Evolutionary conservation across 2,888 invertebrate species (phyloP).

Genomic region (Orchesella flavescens): DNA sequence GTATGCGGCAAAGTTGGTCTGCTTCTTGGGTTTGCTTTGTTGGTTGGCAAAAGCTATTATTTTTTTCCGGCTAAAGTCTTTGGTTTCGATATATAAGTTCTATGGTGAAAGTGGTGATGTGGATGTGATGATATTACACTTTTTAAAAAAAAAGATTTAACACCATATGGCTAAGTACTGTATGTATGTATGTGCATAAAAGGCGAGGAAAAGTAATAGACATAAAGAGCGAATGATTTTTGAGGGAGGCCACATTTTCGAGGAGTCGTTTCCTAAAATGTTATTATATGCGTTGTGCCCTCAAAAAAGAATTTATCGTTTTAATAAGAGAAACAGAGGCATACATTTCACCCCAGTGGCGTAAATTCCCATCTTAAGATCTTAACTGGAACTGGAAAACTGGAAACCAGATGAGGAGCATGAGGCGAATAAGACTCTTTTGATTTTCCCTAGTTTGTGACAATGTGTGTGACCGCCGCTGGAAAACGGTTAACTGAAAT

Average conservation of each 20-base stretch:
- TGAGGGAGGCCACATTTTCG: constrained; percentile 71
- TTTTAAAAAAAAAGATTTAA: constrained; percentile 26
- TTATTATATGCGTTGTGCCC: constrained; percentile 51
- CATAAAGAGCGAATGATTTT: constrained; percentile 70
- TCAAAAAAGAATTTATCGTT: constrained; percentile 69
- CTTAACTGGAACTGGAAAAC: neutral
- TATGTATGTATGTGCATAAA: neutral
- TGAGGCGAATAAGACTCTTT: too few relatives aligned
- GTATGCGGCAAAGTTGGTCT: constrained; percentile 60
- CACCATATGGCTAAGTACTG: constrained; percentile 57
- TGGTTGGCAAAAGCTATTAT: constrained; percentile 51
- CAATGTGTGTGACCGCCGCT: constrained; percentile 34
- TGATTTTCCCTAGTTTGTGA: neutral
- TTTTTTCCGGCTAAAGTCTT: constrained; percentile 34
- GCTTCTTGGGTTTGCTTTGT: constrained; percentile 59
- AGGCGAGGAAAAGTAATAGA: constrained; percentile 38
- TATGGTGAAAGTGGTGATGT: constrained; percentile 31
- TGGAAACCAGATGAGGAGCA: too few relatives aligned
- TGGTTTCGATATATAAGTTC: constrained; percentile 4
- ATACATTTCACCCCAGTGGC: constrained; percentile 52
- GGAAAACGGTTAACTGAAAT: constrained; percentile 52
- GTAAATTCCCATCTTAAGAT: constrained; percentile 14
- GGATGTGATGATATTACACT: constrained; percentile 49
- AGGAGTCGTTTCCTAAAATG: constrained; percentile 68
- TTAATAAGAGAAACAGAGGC: constrained; percentile 69